phyloP scores from a whole-genome alignment of 2,797 vertebrate genomes.

The Xiphophorus birchmanni region DNA sequence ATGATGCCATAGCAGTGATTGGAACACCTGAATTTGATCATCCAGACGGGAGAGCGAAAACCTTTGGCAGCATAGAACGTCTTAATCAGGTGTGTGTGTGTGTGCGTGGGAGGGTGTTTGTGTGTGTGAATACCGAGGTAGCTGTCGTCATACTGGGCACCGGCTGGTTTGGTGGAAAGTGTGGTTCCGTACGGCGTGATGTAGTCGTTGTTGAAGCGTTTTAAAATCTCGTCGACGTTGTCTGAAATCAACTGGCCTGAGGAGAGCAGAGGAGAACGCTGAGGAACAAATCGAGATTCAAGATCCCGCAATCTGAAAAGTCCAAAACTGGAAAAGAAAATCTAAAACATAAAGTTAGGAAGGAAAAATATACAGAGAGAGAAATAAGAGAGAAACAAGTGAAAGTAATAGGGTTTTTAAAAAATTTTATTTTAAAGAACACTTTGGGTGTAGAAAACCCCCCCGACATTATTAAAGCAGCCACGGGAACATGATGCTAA shows the following conservation, averaged over 20 bases:
- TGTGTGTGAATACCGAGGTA: constrained; percentile 86
- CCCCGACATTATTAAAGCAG: constrained; percentile 37
- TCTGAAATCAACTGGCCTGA: constrained; percentile 96
- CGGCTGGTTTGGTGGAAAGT: constrained; percentile 86
- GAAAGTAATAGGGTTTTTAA: neutral
- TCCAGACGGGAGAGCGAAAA: neutral
- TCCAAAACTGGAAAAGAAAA: neutral
- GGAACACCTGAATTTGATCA: neutral
- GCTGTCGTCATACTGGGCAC: constrained; percentile 92
- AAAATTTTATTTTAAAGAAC: constrained; percentile 13
- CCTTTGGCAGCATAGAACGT: neutral
- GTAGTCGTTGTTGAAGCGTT: constrained; percentile 66
- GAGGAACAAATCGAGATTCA: neutral
- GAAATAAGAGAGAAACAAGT: neutral
- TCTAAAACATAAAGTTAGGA: neutral
- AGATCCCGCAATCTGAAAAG: too few species aligned
- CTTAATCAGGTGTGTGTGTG: neutral
- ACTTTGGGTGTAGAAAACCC: constrained; percentile 4
- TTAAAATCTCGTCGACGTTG: constrained; percentile 88
- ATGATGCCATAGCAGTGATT: neutral
- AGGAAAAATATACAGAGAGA: neutral
- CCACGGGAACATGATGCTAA: constrained; percentile 39
- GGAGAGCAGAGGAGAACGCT: neutral
- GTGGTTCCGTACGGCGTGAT: constrained; percentile 83
- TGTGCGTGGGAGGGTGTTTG: neutral